Evolutionary conservation across 2,888 invertebrate species (phyloP).

Genomic region (Camponotus fellah): DNA sequence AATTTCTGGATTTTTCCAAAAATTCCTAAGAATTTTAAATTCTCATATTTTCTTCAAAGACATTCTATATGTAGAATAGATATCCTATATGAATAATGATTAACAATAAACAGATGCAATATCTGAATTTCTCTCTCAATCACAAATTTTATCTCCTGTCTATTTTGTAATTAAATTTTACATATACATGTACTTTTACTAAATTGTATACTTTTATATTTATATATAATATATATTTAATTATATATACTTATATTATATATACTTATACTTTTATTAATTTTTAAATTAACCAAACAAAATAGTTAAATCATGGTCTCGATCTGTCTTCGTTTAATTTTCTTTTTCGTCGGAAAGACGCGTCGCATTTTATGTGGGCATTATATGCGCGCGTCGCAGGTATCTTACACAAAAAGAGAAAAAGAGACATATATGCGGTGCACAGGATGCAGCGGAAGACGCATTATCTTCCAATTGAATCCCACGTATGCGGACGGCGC

Average conservation of each 20-base stretch:
- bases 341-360: conserved; percentile 19
- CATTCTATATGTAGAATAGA: too few relatives aligned
- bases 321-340: conserved; percentile 19
- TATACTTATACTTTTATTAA: too few relatives aligned
- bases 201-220: too few relatives aligned
- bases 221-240: not conserved
- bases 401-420: not conserved
- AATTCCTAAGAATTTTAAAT: too few relatives aligned
- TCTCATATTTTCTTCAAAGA: too few relatives aligned
- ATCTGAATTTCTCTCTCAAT: too few relatives aligned
- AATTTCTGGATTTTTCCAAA: too few relatives aligned
- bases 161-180: too few relatives aligned
- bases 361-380: conserved; percentile 2
- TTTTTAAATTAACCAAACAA: conserved; percentile 17
- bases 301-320: conserved; percentile 25
- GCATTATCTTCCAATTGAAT: conserved; percentile 70
- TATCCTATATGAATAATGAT: too few relatives aligned
- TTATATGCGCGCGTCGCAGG: not conserved
- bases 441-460: conserved; percentile 65
- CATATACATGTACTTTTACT: too few relatives aligned
- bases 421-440: conserved; percentile 32
- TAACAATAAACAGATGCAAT: too few relatives aligned
- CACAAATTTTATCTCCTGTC: too few relatives aligned
- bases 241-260: not conserved
- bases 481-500: conserved; percentile 65